Evolutionary conservation across 2,888 invertebrate species (phyloP), one percentile per base, ranked within the genome.

Genomic region (Zygaena filipendulae): DNA sequence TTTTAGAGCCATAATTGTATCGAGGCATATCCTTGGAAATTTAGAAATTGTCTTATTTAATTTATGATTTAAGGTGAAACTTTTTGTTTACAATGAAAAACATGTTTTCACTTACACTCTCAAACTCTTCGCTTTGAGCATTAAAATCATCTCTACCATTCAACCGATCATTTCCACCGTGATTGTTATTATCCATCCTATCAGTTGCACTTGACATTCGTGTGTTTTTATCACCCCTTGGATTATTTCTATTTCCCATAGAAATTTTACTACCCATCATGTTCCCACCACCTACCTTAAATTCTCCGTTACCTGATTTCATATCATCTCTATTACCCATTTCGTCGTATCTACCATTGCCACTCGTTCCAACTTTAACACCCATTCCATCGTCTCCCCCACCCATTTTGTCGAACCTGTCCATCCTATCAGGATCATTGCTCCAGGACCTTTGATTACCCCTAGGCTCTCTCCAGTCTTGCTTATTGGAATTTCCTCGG

Each of bases 41-140:
- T 11, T 14, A 21, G 11, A 16, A 23, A n/a, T n/a, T n/a, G 25
- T 32, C 27, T 27, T 24, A 14, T 16, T 9, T 30, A 11, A 4
- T 8, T 18, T 2, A 20, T 12, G 13, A n/a, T n/a, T n/a, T n/a
- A n/a, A n/a, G n/a, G n/a, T n/a, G n/a, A n/a, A n/a, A n/a, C n/a
- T n/a, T n/a, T n/a, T n/a, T n/a, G n/a, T n/a, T n/a, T n/a, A n/a
- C n/a, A n/a, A n/a, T n/a, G n/a, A n/a, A n/a, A n/a, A n/a, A n/a
- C n/a, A n/a, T n/a, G n/a, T n/a, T n/a, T n/a, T n/a, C n/a, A 63
- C 70, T 64, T 46, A 72, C 71, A 11, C 40, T 47, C 31, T 49
- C 60, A 48, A 53, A 62, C 25, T 67, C 60, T 19, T 52, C 55
- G 29, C 48, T 57, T 27, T 52, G 53, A 11, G 42, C 31, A 16